A percentile compares a stretch with the other conserved stretches of the same genome.
Conservation (phyloP, 2,888 invertebrate species). For the Trichogramma dendrolimi region DNA sequence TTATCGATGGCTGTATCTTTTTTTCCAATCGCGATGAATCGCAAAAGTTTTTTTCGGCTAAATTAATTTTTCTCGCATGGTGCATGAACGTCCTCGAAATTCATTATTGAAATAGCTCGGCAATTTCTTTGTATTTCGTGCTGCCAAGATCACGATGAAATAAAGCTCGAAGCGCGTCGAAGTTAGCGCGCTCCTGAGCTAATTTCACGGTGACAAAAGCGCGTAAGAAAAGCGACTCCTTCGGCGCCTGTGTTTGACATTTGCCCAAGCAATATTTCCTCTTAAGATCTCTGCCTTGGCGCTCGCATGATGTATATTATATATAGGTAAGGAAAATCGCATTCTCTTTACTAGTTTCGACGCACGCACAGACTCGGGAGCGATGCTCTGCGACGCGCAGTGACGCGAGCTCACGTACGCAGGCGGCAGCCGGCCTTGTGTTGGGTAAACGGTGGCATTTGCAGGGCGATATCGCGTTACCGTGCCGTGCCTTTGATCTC, state of each 20-base stretch:
- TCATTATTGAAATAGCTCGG: too few species aligned
- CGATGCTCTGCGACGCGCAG: constrained; percentile 5
- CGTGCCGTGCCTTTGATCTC: constrained; percentile 49
- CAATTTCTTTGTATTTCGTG: too few species aligned
- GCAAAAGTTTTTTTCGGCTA: too few species aligned
- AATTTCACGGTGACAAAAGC: too few species aligned
- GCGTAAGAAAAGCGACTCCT: neutral
- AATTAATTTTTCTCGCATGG: too few species aligned
- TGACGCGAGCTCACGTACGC: neutral
- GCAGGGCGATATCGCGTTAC: constrained; percentile 51
- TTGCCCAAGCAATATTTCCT: constrained; percentile 36
- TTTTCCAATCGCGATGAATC: too few species aligned
- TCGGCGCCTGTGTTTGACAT: constrained; percentile 40
- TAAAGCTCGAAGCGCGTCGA: too few species aligned
- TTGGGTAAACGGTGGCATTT: neutral
- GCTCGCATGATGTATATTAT: neutral
- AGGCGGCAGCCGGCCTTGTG: constrained; percentile 31
- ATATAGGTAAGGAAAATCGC: neutral
- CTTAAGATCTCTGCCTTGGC: constrained; percentile 19
- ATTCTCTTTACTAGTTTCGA: neutral
- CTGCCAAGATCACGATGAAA: too few species aligned
- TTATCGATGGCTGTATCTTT: too few species aligned
- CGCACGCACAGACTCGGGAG: neutral
- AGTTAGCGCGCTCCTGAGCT: too few species aligned
- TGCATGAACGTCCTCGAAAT: too few species aligned